Conservation (phyloP, 2,888 invertebrate species). For the Lingula anatina region DNA sequence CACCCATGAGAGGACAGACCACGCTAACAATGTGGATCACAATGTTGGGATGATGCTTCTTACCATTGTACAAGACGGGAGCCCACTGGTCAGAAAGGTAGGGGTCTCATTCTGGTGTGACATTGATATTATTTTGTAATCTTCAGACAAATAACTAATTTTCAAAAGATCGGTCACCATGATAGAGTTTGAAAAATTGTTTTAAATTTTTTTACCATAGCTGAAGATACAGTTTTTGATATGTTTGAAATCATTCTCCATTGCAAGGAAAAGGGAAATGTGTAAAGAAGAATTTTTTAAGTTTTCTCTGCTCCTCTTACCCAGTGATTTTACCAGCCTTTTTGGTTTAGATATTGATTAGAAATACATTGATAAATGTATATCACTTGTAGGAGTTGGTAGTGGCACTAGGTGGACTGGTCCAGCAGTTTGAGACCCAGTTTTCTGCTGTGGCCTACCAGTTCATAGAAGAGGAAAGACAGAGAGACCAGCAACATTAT, state of each 20-base stretch:
- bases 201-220: too few species aligned
- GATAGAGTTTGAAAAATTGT: too few species aligned
- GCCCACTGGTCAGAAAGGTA: conserved; percentile 74
- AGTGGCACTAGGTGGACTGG: conserved; percentile 80
- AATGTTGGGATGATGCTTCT: conserved; percentile 84
- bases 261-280: too few species aligned
- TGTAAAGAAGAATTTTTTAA: too few species aligned
- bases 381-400: conserved; percentile 62
- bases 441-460: conserved; percentile 42
- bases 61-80: conserved; percentile 75
- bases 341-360: background rate
- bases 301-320: background rate
- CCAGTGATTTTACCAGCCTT: background rate
- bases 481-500: conserved; percentile 18
- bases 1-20: conserved; percentile 73
- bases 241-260: too few species aligned
- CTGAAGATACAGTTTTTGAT: too few species aligned
- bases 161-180: too few species aligned
- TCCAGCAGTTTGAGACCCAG: conserved; percentile 55
- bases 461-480: conserved; percentile 39
- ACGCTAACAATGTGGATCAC: conserved; percentile 90
- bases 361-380: too few species aligned
- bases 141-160: too few species aligned
- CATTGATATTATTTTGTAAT: too few species aligned
- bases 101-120: too few species aligned